Conservation (phyloP, 2,113 vertebrate genomes). For the Uropsilus gracilis region DNA sequence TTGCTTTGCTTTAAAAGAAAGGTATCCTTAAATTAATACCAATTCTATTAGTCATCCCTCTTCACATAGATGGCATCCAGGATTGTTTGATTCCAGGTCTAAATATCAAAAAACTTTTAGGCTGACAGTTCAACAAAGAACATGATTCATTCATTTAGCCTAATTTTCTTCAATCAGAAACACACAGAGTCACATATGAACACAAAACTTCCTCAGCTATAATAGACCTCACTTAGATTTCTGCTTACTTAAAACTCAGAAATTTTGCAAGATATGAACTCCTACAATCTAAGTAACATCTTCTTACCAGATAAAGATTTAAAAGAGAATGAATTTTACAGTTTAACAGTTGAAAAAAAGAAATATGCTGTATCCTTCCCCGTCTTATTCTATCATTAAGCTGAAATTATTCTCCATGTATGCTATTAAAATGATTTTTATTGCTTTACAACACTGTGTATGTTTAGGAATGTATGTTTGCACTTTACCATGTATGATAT, state of each 20-base stretch:
- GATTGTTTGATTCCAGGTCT: conserved; percentile 55
- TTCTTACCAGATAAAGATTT: conserved; percentile 11
- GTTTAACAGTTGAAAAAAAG: not conserved
- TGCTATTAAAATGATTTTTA: not conserved
- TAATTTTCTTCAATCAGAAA: conserved; percentile 27
- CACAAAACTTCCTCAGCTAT: not conserved
- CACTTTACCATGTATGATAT: too few species aligned
- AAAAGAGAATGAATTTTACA: not conserved
- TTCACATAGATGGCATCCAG: conserved; percentile 74
- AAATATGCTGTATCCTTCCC: not conserved
- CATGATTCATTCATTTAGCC: not conserved
- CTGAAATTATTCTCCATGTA: not conserved
- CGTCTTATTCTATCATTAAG: not conserved
- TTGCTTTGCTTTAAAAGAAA: conserved; percentile 7
- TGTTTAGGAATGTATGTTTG: too few species aligned
- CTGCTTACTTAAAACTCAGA: not conserved
- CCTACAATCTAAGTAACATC: not conserved
- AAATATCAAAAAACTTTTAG: conserved; percentile 42
- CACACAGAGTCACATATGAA: not conserved
- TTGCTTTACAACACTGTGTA: too few species aligned
- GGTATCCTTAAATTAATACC: conserved; percentile 64
- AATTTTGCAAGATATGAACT: not conserved
- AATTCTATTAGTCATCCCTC: conserved; percentile 70
- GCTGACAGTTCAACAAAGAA: conserved; percentile 20
- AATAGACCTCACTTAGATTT: not conserved